These are phyloP conservation scores for Nemurella pictetii DNA, from an alignment of 2,888 invertebrate genomes.

Conservation along the genomic window DNA sequence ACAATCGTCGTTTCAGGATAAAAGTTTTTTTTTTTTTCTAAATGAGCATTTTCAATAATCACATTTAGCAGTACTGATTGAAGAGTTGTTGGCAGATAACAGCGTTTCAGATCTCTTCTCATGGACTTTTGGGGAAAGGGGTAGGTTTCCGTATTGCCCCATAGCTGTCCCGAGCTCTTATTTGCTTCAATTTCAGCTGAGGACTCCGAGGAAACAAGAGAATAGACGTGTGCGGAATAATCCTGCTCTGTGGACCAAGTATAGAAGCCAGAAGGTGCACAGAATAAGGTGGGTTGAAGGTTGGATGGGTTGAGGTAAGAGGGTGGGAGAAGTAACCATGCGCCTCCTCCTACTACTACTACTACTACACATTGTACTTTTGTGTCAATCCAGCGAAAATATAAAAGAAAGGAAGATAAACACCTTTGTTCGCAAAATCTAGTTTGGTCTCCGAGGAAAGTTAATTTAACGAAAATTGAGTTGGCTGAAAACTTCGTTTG, in stretches of 20 bases:
- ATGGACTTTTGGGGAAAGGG: conserved; percentile 9
- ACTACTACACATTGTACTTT: conserved; percentile 31
- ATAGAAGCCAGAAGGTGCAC: neutral
- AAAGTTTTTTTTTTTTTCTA: neutral
- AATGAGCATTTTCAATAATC: neutral
- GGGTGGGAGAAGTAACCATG: neutral
- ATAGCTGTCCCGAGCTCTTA: conserved; percentile 27
- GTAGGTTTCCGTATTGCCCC: conserved; percentile 21
- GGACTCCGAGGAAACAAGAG: conserved; percentile 29
- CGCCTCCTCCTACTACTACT: no score
- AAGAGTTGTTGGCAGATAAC: neutral
- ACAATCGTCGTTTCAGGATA: neutral
- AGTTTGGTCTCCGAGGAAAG: conserved; percentile 27
- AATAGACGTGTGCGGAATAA: conserved; percentile 32
- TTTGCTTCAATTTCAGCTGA: conserved; percentile 31
- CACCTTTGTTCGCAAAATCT: conserved; percentile 27
- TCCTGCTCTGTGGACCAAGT: neutral
- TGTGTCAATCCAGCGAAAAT: conserved; percentile 33
- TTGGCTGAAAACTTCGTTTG: conserved; percentile 15
- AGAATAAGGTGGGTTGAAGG: neutral
- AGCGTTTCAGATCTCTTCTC: neutral
- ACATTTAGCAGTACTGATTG: neutral
- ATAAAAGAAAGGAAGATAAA: conserved; percentile 26
- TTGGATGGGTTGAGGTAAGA: neutral
- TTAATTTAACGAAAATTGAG: conserved; percentile 27